Base-by-base conservation (phyloP, 2,797 vertebrate species). In the Acipenser oxyrinchus region DNA sequence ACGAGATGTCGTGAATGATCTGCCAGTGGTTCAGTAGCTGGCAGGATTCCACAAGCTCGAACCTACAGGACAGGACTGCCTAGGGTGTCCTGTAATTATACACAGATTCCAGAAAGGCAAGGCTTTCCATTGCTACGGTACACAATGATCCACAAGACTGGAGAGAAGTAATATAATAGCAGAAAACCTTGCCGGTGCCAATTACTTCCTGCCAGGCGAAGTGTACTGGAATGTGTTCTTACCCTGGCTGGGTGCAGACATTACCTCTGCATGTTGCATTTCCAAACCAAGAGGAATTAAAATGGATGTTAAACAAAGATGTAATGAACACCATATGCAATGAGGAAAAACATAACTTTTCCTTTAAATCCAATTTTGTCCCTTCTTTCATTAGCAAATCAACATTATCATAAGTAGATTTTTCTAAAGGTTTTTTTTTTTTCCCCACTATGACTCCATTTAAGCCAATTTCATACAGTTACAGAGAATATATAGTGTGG, bases 31-130 rank as follows among this genome's bases (percentile, higher is more conserved):
- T 82, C 69, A 78, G 71, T 72, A 72, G 48, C 71, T 81, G 79
- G 78, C 74, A 70, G 53, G 51, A 63, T 66, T 80, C 61, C 74
- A 71, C 70, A 48, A 8, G 57, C 15, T 37, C 52, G 10, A 48
- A 52, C 8, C 23, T 60, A 53, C 48, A n/a, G 55, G 51, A 12
- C 48, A 37, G 12, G 69, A 62, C 63, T 71, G 64, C 71, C 79
- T 37, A 11, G 69, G 63, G 64, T 71, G 64, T 70, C 79, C 76
- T 84, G 74, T 84, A 79, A 84, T 85, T 84, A 76, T 51, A 66
- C 49, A 74, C 69, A 37, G 3, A 37, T 37, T 37, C 37, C 37
- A 37, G 5, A 37, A 4, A 37, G 37, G 37, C 37, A 37, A 37
- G 37, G 37, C 37, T 37, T 37, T 37, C 37, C 37, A 37, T 37